These are phyloP conservation scores for Lagodon rhomboides DNA, from an alignment of 2,797 vertebrate species.

Conservation along the genomic window DNA sequence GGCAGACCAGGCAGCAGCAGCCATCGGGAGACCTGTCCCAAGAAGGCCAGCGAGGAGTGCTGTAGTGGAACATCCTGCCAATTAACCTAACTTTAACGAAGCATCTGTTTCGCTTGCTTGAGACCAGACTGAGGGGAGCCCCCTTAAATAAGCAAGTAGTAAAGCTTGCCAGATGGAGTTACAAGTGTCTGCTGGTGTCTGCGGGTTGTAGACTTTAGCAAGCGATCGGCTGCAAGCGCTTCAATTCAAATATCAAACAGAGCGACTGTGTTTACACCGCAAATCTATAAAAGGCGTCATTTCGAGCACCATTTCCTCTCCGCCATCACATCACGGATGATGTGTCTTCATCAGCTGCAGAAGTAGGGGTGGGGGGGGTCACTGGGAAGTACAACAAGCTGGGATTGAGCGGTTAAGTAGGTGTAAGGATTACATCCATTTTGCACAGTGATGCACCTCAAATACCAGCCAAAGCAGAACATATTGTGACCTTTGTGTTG, in stretches of 20 bases:
- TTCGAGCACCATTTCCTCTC: not conserved
- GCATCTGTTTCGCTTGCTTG: conserved; percentile 1
- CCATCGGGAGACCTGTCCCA: not conserved
- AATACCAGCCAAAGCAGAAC: not conserved
- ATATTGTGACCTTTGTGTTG: conserved; percentile 6
- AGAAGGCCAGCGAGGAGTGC: not conserved
- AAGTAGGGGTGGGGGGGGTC: not conserved
- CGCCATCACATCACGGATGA: not conserved
- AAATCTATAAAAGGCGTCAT: not conserved
- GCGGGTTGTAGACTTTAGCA: not conserved
- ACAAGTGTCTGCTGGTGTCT: conserved; percentile 11
- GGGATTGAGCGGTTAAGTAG: not conserved
- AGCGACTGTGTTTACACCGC: not conserved
- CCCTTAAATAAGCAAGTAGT: not conserved
- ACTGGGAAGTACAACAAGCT: not conserved
- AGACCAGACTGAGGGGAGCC: conserved; percentile 1
- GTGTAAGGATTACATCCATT: not conserved
- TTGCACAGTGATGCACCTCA: not conserved
- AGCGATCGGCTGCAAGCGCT: not conserved
- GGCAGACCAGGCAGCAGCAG: not conserved
- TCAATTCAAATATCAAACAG: conserved; percentile 11
- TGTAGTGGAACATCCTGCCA: not conserved
- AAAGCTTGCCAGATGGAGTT: conserved; percentile 19
- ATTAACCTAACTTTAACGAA: conserved; percentile 7
- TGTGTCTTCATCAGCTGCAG: not conserved